A percentile compares a stretch with the other conserved stretches of the same genome.
These are phyloP conservation scores for Hartigia nigra DNA, from an alignment of 2,888 invertebrate species.

Conservation along the genomic window DNA sequence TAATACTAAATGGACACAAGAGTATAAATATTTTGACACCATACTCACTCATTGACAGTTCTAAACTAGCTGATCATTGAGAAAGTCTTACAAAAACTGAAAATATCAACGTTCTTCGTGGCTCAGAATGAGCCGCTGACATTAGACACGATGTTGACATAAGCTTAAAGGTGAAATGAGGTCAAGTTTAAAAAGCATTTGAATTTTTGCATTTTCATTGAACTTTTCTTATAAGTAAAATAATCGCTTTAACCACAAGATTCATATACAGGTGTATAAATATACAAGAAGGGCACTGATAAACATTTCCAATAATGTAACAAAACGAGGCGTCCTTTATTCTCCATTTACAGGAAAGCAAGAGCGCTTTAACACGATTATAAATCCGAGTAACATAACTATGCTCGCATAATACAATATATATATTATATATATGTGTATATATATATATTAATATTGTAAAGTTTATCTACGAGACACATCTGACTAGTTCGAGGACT, in stretches of 20 bases:
- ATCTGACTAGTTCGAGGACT: constrained; percentile 43
- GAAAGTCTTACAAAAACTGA: constrained; percentile 1
- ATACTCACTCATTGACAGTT: neutral
- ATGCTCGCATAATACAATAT: constrained; percentile 13
- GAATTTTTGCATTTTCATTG: neutral
- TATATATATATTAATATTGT: constrained; percentile 29
- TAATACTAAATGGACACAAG: neutral
- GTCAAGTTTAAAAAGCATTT: neutral
- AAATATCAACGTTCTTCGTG: neutral
- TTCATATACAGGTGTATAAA: neutral
- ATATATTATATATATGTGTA: constrained; percentile 7
- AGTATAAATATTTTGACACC: neutral
- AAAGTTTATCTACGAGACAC: constrained; percentile 34
- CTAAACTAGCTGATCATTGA: constrained; percentile 5
- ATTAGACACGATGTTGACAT: neutral
- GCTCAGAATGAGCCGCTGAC: neutral
- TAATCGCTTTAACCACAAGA: neutral
- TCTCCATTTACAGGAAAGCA: constrained; percentile 37
- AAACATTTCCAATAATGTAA: constrained; percentile 29
- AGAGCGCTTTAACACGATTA: constrained; percentile 33
- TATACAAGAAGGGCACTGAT: neutral
- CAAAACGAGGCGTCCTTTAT: constrained; percentile 41
- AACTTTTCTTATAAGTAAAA: neutral
- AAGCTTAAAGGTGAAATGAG: constrained; percentile 15
- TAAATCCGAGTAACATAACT: constrained; percentile 26